These are phyloP conservation scores for Steatornis caripensis DNA, from an alignment of 2,113 vertebrate species.

Conservation along the genomic window DNA sequence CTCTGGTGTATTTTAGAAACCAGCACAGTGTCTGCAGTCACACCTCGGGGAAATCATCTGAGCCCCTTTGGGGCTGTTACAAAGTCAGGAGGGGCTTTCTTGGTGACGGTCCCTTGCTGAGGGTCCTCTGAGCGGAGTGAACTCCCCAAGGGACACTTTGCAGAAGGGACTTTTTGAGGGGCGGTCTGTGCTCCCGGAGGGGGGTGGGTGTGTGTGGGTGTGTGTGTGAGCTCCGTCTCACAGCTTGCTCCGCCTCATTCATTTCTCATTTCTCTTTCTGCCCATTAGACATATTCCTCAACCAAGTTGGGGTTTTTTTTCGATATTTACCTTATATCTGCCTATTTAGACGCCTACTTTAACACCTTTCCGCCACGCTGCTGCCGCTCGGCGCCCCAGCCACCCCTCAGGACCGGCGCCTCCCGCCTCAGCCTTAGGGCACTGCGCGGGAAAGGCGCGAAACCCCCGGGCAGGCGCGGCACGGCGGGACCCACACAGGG, in stretches of 20 bases:
- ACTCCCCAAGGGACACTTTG: rapidly evolving
- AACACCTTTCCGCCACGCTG: neutral
- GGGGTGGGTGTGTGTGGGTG: no score
- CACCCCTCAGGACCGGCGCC: rapidly evolving
- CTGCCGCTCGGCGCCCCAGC: no score
- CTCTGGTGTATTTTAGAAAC: rapidly evolving
- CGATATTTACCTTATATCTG: rapidly evolving
- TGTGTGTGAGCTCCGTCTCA: neutral
- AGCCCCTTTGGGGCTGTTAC: neutral
- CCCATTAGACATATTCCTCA: neutral
- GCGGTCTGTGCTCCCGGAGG: neutral
- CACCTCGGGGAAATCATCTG: neutral
- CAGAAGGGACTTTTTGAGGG: neutral
- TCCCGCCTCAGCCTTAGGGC: neutral
- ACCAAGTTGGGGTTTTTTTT: neutral
- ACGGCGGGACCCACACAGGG: neutral
- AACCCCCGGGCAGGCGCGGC: neutral
- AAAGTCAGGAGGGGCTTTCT: no score
- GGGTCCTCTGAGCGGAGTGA: neutral
- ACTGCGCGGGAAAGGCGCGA: neutral
- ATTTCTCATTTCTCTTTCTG: neutral
- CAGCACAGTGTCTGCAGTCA: rapidly evolving
- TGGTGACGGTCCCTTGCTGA: neutral
- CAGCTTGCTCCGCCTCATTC: neutral
- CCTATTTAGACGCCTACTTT: rapidly evolving